Evolutionary conservation across 2,888 invertebrate genomes (phyloP).

Genomic region (Eristalinus aeneus): DNA sequence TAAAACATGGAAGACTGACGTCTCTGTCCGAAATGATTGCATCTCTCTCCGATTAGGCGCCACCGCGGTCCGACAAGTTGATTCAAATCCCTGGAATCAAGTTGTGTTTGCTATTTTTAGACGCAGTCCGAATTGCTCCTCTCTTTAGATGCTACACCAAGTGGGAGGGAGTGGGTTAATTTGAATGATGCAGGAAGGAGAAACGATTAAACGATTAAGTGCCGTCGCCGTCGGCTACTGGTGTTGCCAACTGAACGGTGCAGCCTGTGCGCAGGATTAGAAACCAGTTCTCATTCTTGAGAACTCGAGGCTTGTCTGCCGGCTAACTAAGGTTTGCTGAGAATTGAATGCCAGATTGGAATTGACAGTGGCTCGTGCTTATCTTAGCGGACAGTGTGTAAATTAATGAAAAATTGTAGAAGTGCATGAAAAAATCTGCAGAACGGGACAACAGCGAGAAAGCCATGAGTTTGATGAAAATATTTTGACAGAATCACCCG

Average conservation of each 20-base stretch:
- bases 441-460: neutral
- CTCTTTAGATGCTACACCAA: neutral
- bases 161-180: slow-evolving; percentile 11
- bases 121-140: slow-evolving; percentile 26
- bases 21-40: slow-evolving; percentile 22
- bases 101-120: slow-evolving; percentile 59
- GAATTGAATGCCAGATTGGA: slow-evolving; percentile 52
- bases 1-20: no score
- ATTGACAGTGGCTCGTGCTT: slow-evolving; percentile 39
- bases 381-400: slow-evolving; percentile 25
- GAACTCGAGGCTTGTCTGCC: slow-evolving; percentile 37
- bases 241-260: slow-evolving; percentile 2
- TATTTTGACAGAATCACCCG: slow-evolving; percentile 55
- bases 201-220: slow-evolving; percentile 27
- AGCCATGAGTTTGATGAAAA: slow-evolving; percentile 58
- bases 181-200: slow-evolving; percentile 57
- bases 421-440: neutral
- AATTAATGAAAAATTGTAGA: slow-evolving; percentile 50
- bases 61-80: slow-evolving; percentile 9
- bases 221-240: slow-evolving; percentile 36
- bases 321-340: slow-evolving; percentile 54
- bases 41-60: slow-evolving; percentile 51
- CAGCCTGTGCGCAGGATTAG: slow-evolving; percentile 10
- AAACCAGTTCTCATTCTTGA: slow-evolving; percentile 40
- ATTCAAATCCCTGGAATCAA: slow-evolving; percentile 38